phyloP scores from a whole-genome alignment of 2,797 vertebrate species.

The Peromyscus eremicus region DNA sequence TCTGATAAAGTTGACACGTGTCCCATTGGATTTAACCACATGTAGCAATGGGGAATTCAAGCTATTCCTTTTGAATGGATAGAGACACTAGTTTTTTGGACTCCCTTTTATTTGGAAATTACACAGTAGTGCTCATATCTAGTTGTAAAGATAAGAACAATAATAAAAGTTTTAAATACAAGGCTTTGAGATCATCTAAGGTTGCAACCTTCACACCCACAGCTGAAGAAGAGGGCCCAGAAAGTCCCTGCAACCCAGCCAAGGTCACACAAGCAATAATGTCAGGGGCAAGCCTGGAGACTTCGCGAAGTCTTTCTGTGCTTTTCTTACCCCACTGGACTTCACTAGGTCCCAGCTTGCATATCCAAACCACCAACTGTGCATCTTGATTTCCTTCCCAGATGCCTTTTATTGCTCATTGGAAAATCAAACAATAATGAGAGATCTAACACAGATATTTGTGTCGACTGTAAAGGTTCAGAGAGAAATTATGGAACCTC shows the following conservation, averaged over 20 bases:
- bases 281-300: neutral
- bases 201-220: neutral
- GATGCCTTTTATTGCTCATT: neutral
- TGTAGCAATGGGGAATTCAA: neutral
- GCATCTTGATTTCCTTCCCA: neutral
- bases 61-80: neutral
- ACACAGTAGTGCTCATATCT: neutral
- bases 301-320: neutral
- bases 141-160: neutral
- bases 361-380: neutral
- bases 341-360: neutral
- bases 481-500: neutral
- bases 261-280: neutral
- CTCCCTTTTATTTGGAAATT: slow-evolving; percentile 14
- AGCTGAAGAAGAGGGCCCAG: neutral
- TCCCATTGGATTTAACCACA: neutral
- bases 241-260: neutral
- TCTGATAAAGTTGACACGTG: neutral
- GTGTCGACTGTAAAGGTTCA: neutral
- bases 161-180: neutral
- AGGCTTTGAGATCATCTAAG: neutral
- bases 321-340: neutral
- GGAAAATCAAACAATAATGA: slow-evolving; percentile 6
- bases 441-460: neutral
- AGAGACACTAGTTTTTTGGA: neutral